Base-by-base conservation (phyloP, 2,888 invertebrate species). In the Hydrotaea cyrtoneurina region DNA sequence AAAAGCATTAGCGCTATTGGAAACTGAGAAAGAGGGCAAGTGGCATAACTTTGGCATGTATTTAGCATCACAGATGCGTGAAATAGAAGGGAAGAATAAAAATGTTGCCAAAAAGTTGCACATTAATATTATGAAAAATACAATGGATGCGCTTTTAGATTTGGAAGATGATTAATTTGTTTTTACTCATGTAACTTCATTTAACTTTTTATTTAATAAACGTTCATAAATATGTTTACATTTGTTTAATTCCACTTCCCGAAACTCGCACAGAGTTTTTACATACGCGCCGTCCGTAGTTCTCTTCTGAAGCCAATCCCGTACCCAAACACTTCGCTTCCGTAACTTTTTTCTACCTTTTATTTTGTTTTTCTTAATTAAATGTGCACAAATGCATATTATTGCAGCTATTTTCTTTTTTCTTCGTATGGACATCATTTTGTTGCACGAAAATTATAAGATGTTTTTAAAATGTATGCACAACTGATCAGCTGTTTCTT, bases 201-300 rank as follows among this genome's bases (percentile, higher is more conserved):
- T 69, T 69, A 39, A 69, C 36, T 19, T 43, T 69, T n/a, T 39
- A 69, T 69, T 69, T 69, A 69, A n/a, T n/a, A n/a, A n/a, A n/a
- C n/a, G n/a, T n/a, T n/a, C n/a, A n/a, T n/a, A n/a, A n/a, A n/a
- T n/a, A 69, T 69, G 39, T 43, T 39, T 69, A 69, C 69, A 69
- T 69, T 69, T 69, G 69, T 69, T 69, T 69, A 69, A 43, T 69
- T 69, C 21, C n/a, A 43, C 69, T 39, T 43, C 23, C 4, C 31
- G 64, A 23, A 64, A 26, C 11, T 5, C 11, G 39, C 39, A 39
- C 39, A 39, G 39, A 39, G 39, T 8, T 39, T 39, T 39, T 39
- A 5, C 39, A 39, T 39, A 39, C 39, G 39, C 39, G 39, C 39
- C 39, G 39, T n/a, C n/a, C n/a, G n/a, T n/a, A n/a, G n/a, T n/a